Evolutionary conservation across 1,140 invertebrate genomes (phyloP), one percentile per base, ranked within the genome.

Genomic region (Nasonia longicornis): DNA sequence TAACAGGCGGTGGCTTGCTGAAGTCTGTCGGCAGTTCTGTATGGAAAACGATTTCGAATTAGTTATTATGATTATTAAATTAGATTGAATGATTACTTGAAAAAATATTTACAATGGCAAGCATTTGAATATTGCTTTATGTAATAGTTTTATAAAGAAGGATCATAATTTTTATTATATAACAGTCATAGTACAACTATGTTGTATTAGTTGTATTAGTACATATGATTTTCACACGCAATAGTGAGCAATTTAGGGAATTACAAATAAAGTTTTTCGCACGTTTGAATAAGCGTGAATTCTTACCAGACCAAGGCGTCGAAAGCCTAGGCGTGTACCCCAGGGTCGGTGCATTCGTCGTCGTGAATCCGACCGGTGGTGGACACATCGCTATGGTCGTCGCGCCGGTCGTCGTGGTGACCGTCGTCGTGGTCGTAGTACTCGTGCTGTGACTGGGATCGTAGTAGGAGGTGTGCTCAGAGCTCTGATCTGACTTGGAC

Each of bases 291-390:
- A 42, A 42, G 1, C 16, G 12, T 6, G 52, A 31, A 31, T 35
- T 52, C 22, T 80, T 77, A 76, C 79, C 73, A 22, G 75, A 26
- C 81, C 81, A 82, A 20, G 81, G 69, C 10, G 58, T 58, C 11
- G 81, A 10, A 3, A 82, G 45, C 48, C 64, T 83, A 45, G 82
- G 73, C 38, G 82, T 20, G 38, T 80, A 83, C 3, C 82, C 78
- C 11, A 83, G n/a, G 10, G 66, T 63, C 8, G 73, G 26, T 48
- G 63, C 29, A 26, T 77, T 72, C 1, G 38, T 70, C 16, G 63
- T 67, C 12, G 75, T 20, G 12, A 52, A 26, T 14, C 64, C 76
- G 2, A 70, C 42, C 1, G 81, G 81, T 16, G 77, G 81, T 31
- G 81, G 81, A 42, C 81, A 79, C 72, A 82, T 76, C 22, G 81